phyloP scores from a whole-genome alignment of 2,888 invertebrate species.

The Andrena camellia region DNA sequence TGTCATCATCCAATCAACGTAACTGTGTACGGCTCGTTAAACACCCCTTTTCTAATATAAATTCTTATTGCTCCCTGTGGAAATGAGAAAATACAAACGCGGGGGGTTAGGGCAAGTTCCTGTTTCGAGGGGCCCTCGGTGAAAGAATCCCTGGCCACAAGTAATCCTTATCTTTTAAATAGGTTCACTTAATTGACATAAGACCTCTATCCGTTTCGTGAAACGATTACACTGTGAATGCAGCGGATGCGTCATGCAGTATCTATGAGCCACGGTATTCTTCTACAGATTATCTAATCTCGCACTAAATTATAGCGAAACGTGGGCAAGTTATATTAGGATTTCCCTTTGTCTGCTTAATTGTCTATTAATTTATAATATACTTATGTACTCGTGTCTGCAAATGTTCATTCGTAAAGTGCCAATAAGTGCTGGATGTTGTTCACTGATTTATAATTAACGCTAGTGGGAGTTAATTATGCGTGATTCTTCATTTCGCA shows the following conservation, averaged over 20 bases:
- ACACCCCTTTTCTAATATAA: neutral
- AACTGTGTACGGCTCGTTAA: neutral
- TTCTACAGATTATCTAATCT: slow-evolving; percentile 81
- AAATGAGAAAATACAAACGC: neutral
- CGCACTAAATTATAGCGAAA: slow-evolving; percentile 66
- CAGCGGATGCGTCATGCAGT: slow-evolving; percentile 52
- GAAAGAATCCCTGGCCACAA: slow-evolving; percentile 12
- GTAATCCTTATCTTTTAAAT: slow-evolving; percentile 32
- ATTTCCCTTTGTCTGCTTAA: slow-evolving; percentile 79
- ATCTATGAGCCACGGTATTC: slow-evolving; percentile 57
- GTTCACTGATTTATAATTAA: neutral
- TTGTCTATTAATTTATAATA: slow-evolving; percentile 51
- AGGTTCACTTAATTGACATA: slow-evolving; percentile 48
- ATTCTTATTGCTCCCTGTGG: neutral
- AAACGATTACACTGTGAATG: slow-evolving; percentile 41
- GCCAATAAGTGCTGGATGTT: neutral
- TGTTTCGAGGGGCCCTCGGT: neutral
- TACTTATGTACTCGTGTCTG: neutral
- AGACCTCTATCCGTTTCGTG: slow-evolving; percentile 51
- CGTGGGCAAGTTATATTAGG: slow-evolving; percentile 75
- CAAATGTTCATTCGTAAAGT: neutral
- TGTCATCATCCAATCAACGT: neutral
- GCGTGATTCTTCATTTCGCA: slow-evolving; percentile 15
- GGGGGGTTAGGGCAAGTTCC: neutral
- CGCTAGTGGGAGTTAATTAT: neutral